Base-by-base conservation (phyloP, 2,113 vertebrate genomes). In the Saguinus midas region DNA sequence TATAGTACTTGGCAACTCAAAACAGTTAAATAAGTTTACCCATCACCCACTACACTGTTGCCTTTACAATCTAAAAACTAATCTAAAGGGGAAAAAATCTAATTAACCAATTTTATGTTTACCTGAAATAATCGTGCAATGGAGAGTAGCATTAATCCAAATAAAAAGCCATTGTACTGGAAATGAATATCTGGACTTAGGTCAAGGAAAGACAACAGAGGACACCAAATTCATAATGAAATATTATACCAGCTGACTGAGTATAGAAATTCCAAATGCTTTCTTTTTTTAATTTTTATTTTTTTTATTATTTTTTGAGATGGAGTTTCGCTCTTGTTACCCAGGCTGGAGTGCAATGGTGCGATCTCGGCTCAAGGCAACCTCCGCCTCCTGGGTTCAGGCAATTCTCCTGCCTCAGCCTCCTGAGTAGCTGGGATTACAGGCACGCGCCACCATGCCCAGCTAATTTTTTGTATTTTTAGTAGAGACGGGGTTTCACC, bases 151-250 rank as follows among this genome's bases (percentile, higher is more conserved):
- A 99, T 98, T 97, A 99, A 96, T 4, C 99, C 99, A 79, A 99
- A 99, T 12, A 99, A 96, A 98, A 99, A 99, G 32, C 99, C 99
- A 52, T 99, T 99, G 98, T 99, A 99, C 98, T 99, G 99, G 86
- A 99, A 99, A 96, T 99, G 99, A 98, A 99, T 99, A 97, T 99
- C 99, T 99, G 98, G 40, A 96, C 70, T 10, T 20, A 61, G 61
- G 96, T 98, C 94, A 99, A 98, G 98, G 95, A 98, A 96, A 81
- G 58, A 92, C 78, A 79, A 97, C 27, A 88, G 50, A 55, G 45
- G 82, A 45, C 6, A 68, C 13, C 5, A 95, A 96, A 92, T 88
- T 89, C 80, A 95, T 90, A 97, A 17, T 11, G 27, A 96, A 86
- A 29, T 90, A 48, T 45, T 90, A 48, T 45, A n/a, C 27, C 27